Base-by-base conservation (phyloP, 2,888 invertebrate genomes). In the Punctoribates punctum region DNA sequence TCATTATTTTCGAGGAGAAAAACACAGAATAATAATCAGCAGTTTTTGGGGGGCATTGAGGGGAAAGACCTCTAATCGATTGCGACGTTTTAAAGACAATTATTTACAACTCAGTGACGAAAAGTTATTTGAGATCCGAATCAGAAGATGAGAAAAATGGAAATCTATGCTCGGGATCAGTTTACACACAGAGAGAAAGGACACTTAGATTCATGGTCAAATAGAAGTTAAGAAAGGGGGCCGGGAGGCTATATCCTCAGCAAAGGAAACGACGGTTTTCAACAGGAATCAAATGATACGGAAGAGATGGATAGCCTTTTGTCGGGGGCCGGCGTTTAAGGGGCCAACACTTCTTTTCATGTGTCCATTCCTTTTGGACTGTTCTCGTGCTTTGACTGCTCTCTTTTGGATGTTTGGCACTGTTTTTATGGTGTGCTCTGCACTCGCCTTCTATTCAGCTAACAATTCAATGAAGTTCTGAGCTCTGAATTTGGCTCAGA, bases 61-160 rank as follows among this genome's bases (percentile, higher is more conserved):
- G 13, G 42, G 6, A 42, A 42, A 51, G 11, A 51, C 4, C 51
- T 20, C 51, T 51, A 51, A 51, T 51, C n/a, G n/a, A 51, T 51
- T n/a, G n/a, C n/a, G 51, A 51, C n/a, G 51, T 51, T 51, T 20
- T 20, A 51, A 51, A 51, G 51, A 51, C 51, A 60, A 60, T 60
- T 60, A 60, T 60, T 60, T 27, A 60, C 60, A 60, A 27, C 27
- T 8, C 15, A 8, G 25, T 60, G 60, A 60, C 60, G 27, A 60
- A 60, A 60, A 60, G 60, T 27, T 60, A 60, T 60, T 60, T 60
- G 15, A 60, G 60, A 60, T 60, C n/a, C 5, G 60, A 60, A 60
- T 60, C 60, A 51, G 42, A 42, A 23, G 20, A 20, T 20, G n/a
- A 8, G 6, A 54, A 54, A 51, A 9, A 27, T 60, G 9, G 60